These are phyloP conservation scores for Amblyopsis hoosieri DNA, from an alignment of 2,797 vertebrate species.

Conservation along the genomic window DNA sequence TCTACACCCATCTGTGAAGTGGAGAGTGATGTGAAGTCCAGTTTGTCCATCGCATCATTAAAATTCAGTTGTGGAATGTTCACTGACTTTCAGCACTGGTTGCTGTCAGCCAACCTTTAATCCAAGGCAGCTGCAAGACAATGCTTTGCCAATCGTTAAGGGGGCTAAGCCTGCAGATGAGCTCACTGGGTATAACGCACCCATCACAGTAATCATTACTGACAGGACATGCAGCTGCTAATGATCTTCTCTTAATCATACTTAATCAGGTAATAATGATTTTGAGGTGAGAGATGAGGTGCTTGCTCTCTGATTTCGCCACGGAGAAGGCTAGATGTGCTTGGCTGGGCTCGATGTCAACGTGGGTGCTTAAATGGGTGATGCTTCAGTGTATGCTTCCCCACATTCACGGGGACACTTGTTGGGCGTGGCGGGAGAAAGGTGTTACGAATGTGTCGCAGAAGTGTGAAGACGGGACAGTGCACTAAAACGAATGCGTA, in stretches of 20 bases:
- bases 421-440: constrained; percentile 16
- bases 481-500: not conserved
- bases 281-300: constrained; percentile 74
- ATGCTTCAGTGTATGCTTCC: constrained; percentile 29
- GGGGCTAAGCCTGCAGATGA: constrained; percentile 58
- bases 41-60: constrained; percentile 38
- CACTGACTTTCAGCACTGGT: constrained; percentile 41
- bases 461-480: not conserved
- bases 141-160: constrained; percentile 67
- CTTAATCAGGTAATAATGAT: constrained; percentile 85
- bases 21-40: no score
- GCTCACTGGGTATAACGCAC: constrained; percentile 66
- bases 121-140: constrained; percentile 65
- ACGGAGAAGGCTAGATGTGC: constrained; percentile 55
- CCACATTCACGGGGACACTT: constrained; percentile 20
- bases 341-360: constrained; percentile 40
- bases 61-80: constrained; percentile 10
- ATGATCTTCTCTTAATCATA: constrained; percentile 85
- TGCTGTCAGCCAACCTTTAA: constrained; percentile 38
- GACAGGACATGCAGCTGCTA: constrained; percentile 85
- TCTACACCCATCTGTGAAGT: no score
- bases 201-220: constrained; percentile 80
- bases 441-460: constrained; percentile 2
- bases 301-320: constrained; percentile 57
- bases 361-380: constrained; percentile 14